Base-by-base conservation (phyloP, 1,140 invertebrate genomes). In the Drosophila lini region DNA sequence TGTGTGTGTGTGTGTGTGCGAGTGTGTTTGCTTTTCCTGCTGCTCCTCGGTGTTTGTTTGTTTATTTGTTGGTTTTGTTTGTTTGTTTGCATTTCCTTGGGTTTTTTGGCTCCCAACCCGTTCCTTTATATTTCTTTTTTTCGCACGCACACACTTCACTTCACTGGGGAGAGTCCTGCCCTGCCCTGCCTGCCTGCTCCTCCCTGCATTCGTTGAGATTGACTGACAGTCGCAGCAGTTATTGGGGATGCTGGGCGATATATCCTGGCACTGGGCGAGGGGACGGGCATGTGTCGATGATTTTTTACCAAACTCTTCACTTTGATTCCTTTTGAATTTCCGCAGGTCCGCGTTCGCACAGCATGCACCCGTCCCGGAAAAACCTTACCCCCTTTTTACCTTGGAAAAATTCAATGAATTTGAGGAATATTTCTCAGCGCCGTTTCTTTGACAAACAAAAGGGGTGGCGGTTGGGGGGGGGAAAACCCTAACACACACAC, bases 321-420 rank as follows among this genome's bases (percentile, higher is more conserved):
- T 74, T 74, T 88, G 70, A 82, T 88, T 86, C 65, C 62, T 67
- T 76, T 88, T 82, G 76, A 79, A 88, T 86, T 82, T 82, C 70
- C 75, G 75, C 42, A 61, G 59, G 42, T 75, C 52, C 59, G 63
- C 58, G 31, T 75, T 31, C 48, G 59, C 58, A 60, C 74, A 47
- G 45, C 69, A 25, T 41, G 62, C 22, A 41, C 34, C 13, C 19
- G n/a, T 0, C 36, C 40, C 11, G n/a, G n/a, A n/a, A n/a, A n/a
- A n/a, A n/a, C 9, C 34, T 28, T 32, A 22, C n/a, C 16, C 42
- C 13, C 22, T 45, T 57, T 41, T 15, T 40, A 32, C 65, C 45
- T 53, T 41, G 40, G 53, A 42, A 48, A 60, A 69, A 86, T 79
- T 82, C 70, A 82, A 79, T 86, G 82, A 86, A 77, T 86, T 88